These are phyloP conservation scores for Bufo gargarizans DNA, from an alignment of 2,113 vertebrate species.

Conservation along the genomic window DNA sequence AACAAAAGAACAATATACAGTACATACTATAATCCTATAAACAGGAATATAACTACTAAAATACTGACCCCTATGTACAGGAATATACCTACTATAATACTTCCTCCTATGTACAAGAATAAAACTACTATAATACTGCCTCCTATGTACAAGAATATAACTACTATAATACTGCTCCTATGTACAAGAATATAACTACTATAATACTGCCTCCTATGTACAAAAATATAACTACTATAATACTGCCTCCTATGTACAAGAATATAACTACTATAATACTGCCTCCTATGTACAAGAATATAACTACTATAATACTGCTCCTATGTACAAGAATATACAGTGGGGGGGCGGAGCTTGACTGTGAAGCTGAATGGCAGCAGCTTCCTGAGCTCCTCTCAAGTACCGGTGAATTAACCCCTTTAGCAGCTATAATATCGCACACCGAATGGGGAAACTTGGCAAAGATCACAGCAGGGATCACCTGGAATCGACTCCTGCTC, in stretches of 20 bases:
- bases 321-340: slow-evolving; percentile 16
- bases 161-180: slow-evolving; percentile 2
- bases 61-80: not conserved
- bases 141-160: not conserved
- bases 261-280: slow-evolving; percentile 16
- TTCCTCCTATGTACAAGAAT: slow-evolving; percentile 7
- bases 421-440: too few species aligned
- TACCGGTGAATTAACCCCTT: too few species aligned
- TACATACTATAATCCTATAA: not conserved
- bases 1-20: too few species aligned
- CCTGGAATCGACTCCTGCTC: too few species aligned
- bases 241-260: not conserved
- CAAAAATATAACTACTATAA: slow-evolving; percentile 10
- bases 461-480: too few species aligned
- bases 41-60: slow-evolving; percentile 8
- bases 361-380: too few species aligned
- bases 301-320: slow-evolving; percentile 8
- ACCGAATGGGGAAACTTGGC: too few species aligned
- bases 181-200: slow-evolving; percentile 5
- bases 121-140: slow-evolving; percentile 4
- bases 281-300: slow-evolving; percentile 7
- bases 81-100: slow-evolving; percentile 6
- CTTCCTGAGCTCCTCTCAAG: too few species aligned
- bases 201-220: slow-evolving; percentile 7
- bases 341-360: too few species aligned